A percentile compares a stretch with the other conserved stretches of the same genome.
phyloP scores from a whole-genome alignment of 2,113 vertebrate genomes.

The Hippocampus abdominalis region DNA sequence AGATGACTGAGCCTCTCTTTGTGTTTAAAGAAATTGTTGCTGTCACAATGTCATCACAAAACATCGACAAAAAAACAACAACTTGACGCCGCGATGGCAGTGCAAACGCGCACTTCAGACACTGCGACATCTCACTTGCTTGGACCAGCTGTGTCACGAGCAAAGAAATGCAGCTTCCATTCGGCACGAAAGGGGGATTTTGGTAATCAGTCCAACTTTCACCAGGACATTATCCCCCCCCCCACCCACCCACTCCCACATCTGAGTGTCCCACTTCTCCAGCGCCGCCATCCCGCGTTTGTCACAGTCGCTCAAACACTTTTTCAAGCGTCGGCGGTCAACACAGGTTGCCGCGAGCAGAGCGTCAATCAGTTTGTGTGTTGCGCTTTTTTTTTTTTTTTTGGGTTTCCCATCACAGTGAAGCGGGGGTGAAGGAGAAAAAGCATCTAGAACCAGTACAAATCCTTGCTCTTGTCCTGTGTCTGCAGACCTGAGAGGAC shows the following conservation, averaged over 20 bases:
- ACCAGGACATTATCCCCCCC: constrained; percentile 53
- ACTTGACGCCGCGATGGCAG: no score
- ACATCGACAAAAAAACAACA: no score
- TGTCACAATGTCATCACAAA: no score
- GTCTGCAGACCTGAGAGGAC: constrained; percentile 86
- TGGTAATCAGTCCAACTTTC: constrained; percentile 8
- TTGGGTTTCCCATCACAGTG: not conserved
- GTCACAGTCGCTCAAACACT: not conserved
- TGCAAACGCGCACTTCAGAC: no score
- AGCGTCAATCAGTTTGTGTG: constrained; percentile 54
- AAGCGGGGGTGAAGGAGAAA: not conserved
- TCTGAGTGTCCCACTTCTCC: constrained; percentile 52
- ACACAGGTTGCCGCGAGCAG: constrained; percentile 93
- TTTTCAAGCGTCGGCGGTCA: constrained; percentile 54
- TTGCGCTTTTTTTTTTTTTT: constrained; percentile 8
- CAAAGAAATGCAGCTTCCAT: no score
- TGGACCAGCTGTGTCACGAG: no score
- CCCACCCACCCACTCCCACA: not conserved
- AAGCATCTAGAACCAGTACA: constrained; percentile 91
- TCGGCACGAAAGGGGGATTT: no score
- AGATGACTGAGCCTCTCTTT: no score
- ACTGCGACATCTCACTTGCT: no score
- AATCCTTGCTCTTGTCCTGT: constrained; percentile 96
- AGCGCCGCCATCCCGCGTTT: constrained; percentile 22
- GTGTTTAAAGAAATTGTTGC: no score